Base-by-base conservation (phyloP, 2,113 vertebrate species). In the Bagarius yarrelli region DNA sequence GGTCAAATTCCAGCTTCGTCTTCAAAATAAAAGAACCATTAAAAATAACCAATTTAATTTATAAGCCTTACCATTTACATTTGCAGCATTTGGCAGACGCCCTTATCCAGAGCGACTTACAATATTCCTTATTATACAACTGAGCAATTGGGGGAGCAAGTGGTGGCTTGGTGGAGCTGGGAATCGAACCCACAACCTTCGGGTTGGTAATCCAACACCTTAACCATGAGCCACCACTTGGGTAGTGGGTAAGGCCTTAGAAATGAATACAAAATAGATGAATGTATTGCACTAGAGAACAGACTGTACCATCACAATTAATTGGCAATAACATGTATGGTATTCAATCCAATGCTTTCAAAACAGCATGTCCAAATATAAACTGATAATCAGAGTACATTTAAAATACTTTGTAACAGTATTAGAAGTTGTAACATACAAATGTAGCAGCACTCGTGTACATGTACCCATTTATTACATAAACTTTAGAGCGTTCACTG, bases 231-330 rank as follows among this genome's bases (percentile, higher is more conserved):
- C n/a, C n/a, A n/a, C n/a, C n/a, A n/a, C n/a, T n/a, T n/a, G n/a
- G n/a, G n/a, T n/a, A n/a, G n/a, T n/a, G n/a, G n/a, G n/a, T n/a
- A n/a, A n/a, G n/a, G n/a, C n/a, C n/a, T 69, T 23, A 60, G 18
- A 73, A 87, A 87, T 86, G 85, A 89, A 53, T 81, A 78, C n/a
- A 30, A 52, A 70, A 59, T 11, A 73, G n/a, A 25, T 40, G 87
- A 76, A 78, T 23, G 66, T 86, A 89, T 91, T 91, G 88, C 88
- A 92, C 89, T 87, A 88, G 87, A 83, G 87, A 78, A 92, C 89
- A 87, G 86, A 88, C 87, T 56, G 81, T 87, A 90, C 85, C 87
- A 88, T 72, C 21, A 83, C 82, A 66, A 75, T 67, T 70, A 83
- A 40, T 86, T 89, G 85, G 82, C 85, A 87, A 89, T 85, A 84